phyloP scores from a whole-genome alignment of 2,888 invertebrate genomes.

The Dendrolimus houi region DNA sequence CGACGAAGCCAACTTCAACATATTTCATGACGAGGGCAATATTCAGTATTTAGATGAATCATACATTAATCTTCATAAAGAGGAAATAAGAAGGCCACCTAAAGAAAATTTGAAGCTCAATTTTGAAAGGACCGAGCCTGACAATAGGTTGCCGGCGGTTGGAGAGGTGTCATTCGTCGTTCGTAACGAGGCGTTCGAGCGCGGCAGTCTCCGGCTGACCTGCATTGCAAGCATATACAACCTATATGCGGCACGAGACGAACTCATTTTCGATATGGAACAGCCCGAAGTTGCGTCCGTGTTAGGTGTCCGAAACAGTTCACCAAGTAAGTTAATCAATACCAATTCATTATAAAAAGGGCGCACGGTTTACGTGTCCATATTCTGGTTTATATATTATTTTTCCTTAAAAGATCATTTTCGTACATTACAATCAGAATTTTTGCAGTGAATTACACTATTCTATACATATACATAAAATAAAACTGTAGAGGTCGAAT shows the following conservation, averaged over 20 bases:
- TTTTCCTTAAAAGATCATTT: neutral
- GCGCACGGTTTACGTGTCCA: conserved; percentile 1
- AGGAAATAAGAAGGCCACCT: conserved; percentile 59
- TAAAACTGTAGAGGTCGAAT: too few relatives aligned
- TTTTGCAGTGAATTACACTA: too few relatives aligned
- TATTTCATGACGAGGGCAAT: conserved; percentile 63
- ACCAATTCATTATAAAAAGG: neutral
- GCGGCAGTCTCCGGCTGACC: conserved; percentile 79
- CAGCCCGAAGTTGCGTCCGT: conserved; percentile 85
- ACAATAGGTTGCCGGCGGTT: conserved; percentile 55
- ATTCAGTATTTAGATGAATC: conserved; percentile 66
- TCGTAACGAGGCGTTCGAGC: conserved; percentile 78
- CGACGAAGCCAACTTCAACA: conserved; percentile 56
- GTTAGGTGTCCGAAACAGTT: conserved; percentile 81
- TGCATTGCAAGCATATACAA: conserved; percentile 82
- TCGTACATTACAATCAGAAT: too few relatives aligned
- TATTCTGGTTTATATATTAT: neutral
- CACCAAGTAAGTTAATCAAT: conserved; percentile 55
- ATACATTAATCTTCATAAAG: conserved; percentile 64
- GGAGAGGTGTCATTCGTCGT: conserved; percentile 78
- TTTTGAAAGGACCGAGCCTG: conserved; percentile 58
- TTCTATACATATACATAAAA: too few relatives aligned
- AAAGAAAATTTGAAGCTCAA: conserved; percentile 51
- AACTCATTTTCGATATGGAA: conserved; percentile 82
- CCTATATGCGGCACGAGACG: conserved; percentile 78